Evolutionary conservation across 2,113 vertebrate species (phyloP).

Genomic region (Odocoileus hemionus): DNA sequence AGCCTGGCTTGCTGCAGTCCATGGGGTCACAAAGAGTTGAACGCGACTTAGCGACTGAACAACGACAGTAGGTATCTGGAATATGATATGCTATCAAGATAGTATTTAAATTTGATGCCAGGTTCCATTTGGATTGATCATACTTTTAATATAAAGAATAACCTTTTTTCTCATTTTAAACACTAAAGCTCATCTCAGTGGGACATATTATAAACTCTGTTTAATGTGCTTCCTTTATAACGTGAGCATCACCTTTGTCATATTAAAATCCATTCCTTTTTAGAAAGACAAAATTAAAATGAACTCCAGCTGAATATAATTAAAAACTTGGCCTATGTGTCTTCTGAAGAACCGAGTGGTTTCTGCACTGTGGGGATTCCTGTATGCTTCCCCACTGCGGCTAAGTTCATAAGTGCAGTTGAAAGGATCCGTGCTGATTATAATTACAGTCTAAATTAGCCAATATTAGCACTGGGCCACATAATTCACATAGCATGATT

Average conservation of each 20-base stretch:
- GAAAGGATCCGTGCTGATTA: constrained; percentile 47
- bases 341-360: neutral
- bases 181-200: constrained; percentile 36
- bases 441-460: constrained; percentile 69
- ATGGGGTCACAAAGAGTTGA: neutral
- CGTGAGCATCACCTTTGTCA: constrained; percentile 48
- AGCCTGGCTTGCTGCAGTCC: neutral
- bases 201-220: constrained; percentile 34
- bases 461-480: constrained; percentile 59
- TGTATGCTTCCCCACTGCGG: neutral
- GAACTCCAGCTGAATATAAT: constrained; percentile 67
- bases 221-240: constrained; percentile 26
- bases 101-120: constrained; percentile 35
- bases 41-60: neutral
- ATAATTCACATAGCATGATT: constrained; percentile 63
- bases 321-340: constrained; percentile 52
- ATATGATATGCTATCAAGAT: neutral
- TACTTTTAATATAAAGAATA: constrained; percentile 10
- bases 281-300: constrained; percentile 63
- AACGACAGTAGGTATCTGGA: neutral
- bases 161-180: constrained; percentile 41
- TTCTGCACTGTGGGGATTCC: neutral
- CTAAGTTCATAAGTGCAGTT: constrained; percentile 47
- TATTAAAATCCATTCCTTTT: constrained; percentile 37
- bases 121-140: neutral